Evolutionary conservation across 2,797 vertebrate genomes (phyloP).

Genomic region (Rousettus madagascariensis): DNA sequence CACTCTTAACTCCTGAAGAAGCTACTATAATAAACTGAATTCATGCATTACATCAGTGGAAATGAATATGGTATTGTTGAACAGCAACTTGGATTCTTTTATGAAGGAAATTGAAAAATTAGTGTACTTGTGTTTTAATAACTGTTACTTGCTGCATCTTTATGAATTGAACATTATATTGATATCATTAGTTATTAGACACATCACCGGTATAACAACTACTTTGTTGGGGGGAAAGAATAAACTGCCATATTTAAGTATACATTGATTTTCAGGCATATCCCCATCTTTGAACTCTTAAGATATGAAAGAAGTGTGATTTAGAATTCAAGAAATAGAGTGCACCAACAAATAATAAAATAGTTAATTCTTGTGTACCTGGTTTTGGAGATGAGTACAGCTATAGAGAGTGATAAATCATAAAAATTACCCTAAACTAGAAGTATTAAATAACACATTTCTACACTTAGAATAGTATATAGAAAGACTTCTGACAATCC

Average conservation of each 20-base stretch:
- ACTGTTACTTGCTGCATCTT: not conserved
- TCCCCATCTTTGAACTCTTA: not conserved
- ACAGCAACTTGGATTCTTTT: not conserved
- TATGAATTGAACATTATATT: not conserved
- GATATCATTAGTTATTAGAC: not conserved
- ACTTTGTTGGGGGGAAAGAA: not conserved
- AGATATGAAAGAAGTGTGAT: constrained; percentile 8
- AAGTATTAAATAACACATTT: not conserved
- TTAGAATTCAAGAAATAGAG: not conserved
- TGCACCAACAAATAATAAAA: not conserved
- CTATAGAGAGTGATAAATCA: not conserved
- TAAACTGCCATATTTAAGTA: not conserved
- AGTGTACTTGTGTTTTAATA: not conserved
- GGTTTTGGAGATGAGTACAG: not conserved
- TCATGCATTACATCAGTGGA: not conserved
- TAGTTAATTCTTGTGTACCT: not conserved
- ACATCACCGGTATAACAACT: not conserved
- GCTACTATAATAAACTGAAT: not conserved
- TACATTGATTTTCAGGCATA: not conserved
- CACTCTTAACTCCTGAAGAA: not conserved
- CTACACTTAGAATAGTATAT: not conserved
- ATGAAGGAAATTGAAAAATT: not conserved
- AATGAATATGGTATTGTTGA: not conserved
- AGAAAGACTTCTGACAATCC: not conserved
- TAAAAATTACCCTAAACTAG: not conserved